Conservation (phyloP, 1,140 invertebrate genomes). For the Pseudomyrmex sp. region DNA sequence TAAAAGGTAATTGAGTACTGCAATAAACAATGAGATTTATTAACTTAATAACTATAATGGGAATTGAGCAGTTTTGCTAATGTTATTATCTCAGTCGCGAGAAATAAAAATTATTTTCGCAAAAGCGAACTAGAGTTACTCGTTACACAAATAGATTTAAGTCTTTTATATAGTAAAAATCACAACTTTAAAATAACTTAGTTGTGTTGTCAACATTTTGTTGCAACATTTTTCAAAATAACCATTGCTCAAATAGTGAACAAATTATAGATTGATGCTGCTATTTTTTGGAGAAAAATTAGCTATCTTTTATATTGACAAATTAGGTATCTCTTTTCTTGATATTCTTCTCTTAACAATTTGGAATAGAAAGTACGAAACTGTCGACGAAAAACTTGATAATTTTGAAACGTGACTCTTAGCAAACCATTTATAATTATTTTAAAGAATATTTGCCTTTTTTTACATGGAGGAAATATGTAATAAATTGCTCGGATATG, state of each 20-base stretch:
- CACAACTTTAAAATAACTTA: constrained; percentile 1
- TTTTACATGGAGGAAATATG: too few species aligned
- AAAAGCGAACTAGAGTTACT: not conserved
- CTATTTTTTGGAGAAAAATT: not conserved
- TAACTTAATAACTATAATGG: constrained; percentile 56
- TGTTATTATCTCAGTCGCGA: not conserved
- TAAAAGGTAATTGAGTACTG: not conserved
- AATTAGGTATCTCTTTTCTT: not conserved
- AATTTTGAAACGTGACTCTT: constrained; percentile 21
- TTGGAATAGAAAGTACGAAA: constrained; percentile 10
- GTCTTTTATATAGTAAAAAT: constrained; percentile 27
- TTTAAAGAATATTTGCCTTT: not conserved
- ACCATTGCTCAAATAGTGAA: not conserved
- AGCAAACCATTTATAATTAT: not conserved
- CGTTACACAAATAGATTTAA: constrained; percentile 18
- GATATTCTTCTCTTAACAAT: not conserved
- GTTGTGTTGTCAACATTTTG: not conserved
- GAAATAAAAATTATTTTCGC: constrained; percentile 35
- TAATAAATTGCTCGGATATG: too few species aligned
- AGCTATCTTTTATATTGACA: not conserved
- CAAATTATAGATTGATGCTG: not conserved
- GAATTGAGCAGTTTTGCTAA: constrained; percentile 35
- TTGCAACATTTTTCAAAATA: constrained; percentile 17
- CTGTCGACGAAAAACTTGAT: not conserved
- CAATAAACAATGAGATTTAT: constrained; percentile 63